Conservation (phyloP, 2,113 vertebrate genomes). For the Lampris incognitus region DNA sequence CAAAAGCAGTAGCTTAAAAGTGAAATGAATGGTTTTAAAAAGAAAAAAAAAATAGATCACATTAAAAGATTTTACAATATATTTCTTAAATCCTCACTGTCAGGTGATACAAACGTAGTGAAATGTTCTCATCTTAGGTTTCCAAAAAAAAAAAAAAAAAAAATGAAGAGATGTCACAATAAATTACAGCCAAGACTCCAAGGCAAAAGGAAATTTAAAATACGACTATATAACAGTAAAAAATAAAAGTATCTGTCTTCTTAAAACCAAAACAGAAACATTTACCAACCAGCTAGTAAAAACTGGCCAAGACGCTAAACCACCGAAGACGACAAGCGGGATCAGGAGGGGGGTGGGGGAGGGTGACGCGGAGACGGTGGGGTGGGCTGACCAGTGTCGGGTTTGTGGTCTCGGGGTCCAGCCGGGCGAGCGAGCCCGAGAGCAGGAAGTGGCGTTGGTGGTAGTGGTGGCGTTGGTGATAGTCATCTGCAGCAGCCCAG, state of each 20-base stretch:
- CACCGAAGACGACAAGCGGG: constrained; percentile 74
- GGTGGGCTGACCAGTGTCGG: constrained; percentile 35
- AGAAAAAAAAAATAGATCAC: constrained; percentile 63
- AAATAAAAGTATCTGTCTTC: constrained; percentile 62
- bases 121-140: constrained; percentile 73
- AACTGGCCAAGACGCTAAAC: constrained; percentile 72
- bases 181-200: constrained; percentile 77
- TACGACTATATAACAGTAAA: constrained; percentile 39
- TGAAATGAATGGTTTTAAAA: constrained; percentile 52
- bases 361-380: constrained; percentile 46
- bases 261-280: constrained; percentile 45
- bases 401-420: constrained; percentile 38
- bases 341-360: constrained; percentile 44
- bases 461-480: constrained; percentile 83
- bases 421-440: constrained; percentile 22
- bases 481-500: constrained; percentile 96
- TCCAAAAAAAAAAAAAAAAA: constrained; percentile 60
- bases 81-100: constrained; percentile 61
- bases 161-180: constrained; percentile 74
- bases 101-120: constrained; percentile 63
- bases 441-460: constrained; percentile 61
- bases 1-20: constrained; percentile 66
- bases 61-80: constrained; percentile 66
- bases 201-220: constrained; percentile 36
- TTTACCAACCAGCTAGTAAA: constrained; percentile 63